Conservation (phyloP, 1,140 invertebrate genomes). For the Trichoplusia ni region DNA sequence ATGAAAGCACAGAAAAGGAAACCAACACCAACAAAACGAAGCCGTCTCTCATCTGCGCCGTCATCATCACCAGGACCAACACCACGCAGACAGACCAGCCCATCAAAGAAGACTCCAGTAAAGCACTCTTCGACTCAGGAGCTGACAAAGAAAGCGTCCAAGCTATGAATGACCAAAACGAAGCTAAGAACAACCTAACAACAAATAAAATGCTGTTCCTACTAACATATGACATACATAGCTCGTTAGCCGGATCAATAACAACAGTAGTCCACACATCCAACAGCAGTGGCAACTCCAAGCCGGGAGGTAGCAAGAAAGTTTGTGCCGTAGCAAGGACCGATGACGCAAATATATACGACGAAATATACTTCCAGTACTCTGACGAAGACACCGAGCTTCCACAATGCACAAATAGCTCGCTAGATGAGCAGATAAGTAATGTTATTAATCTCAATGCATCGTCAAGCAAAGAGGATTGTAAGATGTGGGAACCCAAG, state of each 20-base stretch:
- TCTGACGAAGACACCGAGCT: constrained; percentile 78
- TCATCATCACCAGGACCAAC: constrained; percentile 61
- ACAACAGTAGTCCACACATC: constrained; percentile 72
- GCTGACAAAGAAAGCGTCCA: constrained; percentile 69
- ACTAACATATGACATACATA: constrained; percentile 77
- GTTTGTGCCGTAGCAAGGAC: constrained; percentile 63
- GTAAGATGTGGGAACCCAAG: constrained; percentile 71
- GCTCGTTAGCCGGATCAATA: constrained; percentile 69
- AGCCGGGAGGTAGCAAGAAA: constrained; percentile 78
- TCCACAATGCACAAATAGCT: constrained; percentile 70
- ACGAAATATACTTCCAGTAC: constrained; percentile 78
- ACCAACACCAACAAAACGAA: constrained; percentile 58
- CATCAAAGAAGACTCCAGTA: constrained; percentile 67
- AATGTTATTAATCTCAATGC: constrained; percentile 77
- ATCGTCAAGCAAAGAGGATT: constrained; percentile 76
- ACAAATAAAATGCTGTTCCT: constrained; percentile 76
- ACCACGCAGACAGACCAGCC: constrained; percentile 57
- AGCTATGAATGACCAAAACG: constrained; percentile 80
- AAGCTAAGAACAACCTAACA: constrained; percentile 72
- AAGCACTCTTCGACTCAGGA: constrained; percentile 69
- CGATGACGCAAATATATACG: constrained; percentile 74
- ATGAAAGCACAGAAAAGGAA: constrained; percentile 63
- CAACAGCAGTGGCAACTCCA: constrained; percentile 72
- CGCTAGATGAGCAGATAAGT: constrained; percentile 76
- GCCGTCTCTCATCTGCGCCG: constrained; percentile 69